phyloP scores from a whole-genome alignment of 1,140 invertebrate genomes.

The Drosophila truncata region DNA sequence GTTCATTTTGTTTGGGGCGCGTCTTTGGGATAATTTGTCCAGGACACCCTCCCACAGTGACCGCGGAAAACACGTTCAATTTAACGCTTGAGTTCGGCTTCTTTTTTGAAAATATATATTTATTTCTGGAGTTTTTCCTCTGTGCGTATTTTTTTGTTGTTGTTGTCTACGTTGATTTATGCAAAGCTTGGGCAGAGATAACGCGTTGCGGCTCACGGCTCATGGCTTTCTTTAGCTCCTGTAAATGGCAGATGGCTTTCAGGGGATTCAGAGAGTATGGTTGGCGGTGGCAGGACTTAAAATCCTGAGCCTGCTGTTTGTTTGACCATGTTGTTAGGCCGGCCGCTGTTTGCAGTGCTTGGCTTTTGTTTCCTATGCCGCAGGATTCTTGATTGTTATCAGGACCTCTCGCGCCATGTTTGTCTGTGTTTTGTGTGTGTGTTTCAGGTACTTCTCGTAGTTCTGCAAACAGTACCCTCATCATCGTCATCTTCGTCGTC shows the following conservation, averaged over 20 bases:
- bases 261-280: neutral
- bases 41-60: slow-evolving; percentile 7
- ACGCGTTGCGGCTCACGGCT: slow-evolving; percentile 67
- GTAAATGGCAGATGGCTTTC: slow-evolving; percentile 54
- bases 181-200: slow-evolving; percentile 75
- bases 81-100: slow-evolving; percentile 79
- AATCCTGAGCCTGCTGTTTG: slow-evolving; percentile 55
- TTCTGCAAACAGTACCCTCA: slow-evolving; percentile 71
- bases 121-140: slow-evolving; percentile 34
- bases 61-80: slow-evolving; percentile 51
- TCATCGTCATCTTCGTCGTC: slow-evolving; percentile 61
- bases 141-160: slow-evolving; percentile 17
- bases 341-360: slow-evolving; percentile 44
- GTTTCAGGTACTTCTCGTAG: slow-evolving; percentile 53
- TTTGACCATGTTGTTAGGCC: slow-evolving; percentile 65
- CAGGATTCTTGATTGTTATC: slow-evolving; percentile 67
- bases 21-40: slow-evolving; percentile 69
- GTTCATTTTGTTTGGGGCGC: slow-evolving; percentile 67
- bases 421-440: slow-evolving; percentile 26
- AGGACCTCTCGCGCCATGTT: slow-evolving; percentile 57
- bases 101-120: slow-evolving; percentile 50
- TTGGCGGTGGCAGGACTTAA: slow-evolving; percentile 18
- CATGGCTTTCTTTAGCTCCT: slow-evolving; percentile 19
- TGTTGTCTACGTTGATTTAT: slow-evolving; percentile 75
- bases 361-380: slow-evolving; percentile 68